Conservation (phyloP, 2,113 vertebrate species). For the Aplodontia rufa region DNA sequence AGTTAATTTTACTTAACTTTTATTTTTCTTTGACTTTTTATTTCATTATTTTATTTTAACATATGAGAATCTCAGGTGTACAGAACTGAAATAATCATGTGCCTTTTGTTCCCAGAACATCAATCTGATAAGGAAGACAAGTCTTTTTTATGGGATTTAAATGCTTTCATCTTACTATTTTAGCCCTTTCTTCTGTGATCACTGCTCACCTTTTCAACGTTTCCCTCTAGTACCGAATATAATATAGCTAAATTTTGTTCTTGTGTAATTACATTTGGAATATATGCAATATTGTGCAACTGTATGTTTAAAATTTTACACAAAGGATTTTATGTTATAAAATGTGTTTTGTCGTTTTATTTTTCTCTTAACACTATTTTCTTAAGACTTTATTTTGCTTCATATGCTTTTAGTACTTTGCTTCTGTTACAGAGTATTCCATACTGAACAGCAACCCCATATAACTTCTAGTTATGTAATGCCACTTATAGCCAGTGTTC, state of each 20-base stretch:
- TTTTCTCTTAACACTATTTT: background rate
- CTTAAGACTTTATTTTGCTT: background rate
- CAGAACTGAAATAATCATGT: background rate
- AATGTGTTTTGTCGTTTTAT: background rate
- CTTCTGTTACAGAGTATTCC: background rate
- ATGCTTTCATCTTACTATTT: background rate
- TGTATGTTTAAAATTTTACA: background rate
- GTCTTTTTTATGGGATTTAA: background rate
- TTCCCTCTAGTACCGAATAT: background rate
- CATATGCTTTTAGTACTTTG: background rate
- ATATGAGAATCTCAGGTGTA: background rate
- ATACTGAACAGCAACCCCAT: background rate
- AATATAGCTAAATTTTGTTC: background rate
- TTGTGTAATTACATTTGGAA: background rate
- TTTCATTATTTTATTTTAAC: background rate
- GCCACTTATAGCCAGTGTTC: background rate
- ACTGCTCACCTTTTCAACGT: background rate
- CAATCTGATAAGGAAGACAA: background rate
- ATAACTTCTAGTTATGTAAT: background rate
- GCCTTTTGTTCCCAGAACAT: background rate
- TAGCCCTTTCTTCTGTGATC: background rate
- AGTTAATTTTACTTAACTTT: background rate
- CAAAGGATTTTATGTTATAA: background rate
- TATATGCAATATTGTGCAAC: background rate
- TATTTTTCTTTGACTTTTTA: background rate